These are phyloP conservation scores for Linurgus olivaceus DNA, from an alignment of 2,797 vertebrate genomes.

Conservation along the genomic window DNA sequence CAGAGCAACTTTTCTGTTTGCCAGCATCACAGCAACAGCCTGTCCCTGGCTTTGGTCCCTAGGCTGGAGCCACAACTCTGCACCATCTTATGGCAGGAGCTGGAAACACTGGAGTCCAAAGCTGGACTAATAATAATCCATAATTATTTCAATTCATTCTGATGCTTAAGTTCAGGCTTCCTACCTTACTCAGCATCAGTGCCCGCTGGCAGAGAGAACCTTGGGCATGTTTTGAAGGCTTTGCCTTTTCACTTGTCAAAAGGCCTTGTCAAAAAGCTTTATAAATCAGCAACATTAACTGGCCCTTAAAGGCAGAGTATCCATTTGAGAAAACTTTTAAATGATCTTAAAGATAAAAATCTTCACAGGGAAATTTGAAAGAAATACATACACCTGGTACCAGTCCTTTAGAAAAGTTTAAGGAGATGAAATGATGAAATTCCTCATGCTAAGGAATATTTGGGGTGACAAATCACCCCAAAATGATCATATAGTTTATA, in stretches of 20 bases:
- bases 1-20: not conserved
- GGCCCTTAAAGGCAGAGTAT: not conserved
- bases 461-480: not conserved
- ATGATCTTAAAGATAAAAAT: slow-evolving; percentile 3
- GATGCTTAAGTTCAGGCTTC: not conserved
- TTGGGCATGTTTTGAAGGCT: not conserved
- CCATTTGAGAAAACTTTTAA: not conserved
- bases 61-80: not conserved
- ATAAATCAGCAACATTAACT: not conserved
- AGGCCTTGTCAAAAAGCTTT: slow-evolving; percentile 1
- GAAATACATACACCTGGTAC: not conserved
- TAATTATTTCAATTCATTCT: not conserved
- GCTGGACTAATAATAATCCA: not conserved
- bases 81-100: not conserved
- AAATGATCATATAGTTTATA: slow-evolving; percentile 8
- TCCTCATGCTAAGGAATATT: not conserved
- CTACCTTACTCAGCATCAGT: not conserved
- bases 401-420: not conserved
- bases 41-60: not conserved
- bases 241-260: not conserved
- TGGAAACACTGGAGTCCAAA: not conserved
- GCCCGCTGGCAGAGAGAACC: not conserved
- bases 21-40: not conserved
- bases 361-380: not conserved
- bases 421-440: slow-evolving; percentile 11